Percentiles rank a stretch among this genome's conserved stretches.
Evolutionary conservation across 2,888 invertebrate genomes (phyloP).

Genomic region (Acrocyrtus sp.): DNA sequence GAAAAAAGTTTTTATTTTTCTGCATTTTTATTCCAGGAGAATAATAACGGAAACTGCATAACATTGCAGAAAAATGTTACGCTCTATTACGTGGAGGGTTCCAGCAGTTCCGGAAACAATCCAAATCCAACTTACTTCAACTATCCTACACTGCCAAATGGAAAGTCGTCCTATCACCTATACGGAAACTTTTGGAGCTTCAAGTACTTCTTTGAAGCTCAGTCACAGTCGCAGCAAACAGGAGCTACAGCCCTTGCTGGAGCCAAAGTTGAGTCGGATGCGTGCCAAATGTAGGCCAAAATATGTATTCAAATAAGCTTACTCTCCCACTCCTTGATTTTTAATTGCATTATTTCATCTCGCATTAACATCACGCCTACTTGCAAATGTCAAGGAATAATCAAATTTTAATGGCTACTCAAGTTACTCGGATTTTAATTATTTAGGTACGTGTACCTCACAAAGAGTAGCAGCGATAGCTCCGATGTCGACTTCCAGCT

Average conservation of each 20-base stretch:
- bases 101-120: slow-evolving; percentile 6
- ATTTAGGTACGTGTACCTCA: slow-evolving; percentile 31
- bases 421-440: too few species aligned
- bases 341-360: too few species aligned
- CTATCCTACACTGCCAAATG: slow-evolving; percentile 23
- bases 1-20: too few species aligned
- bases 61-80: slow-evolving; percentile 31
- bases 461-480: slow-evolving; percentile 7
- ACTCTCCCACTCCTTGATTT: too few species aligned
- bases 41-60: too few species aligned
- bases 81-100: slow-evolving; percentile 11
- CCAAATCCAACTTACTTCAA: slow-evolving; percentile 24
- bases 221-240: too few species aligned
- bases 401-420: too few species aligned
- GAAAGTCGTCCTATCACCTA: slow-evolving; percentile 17
- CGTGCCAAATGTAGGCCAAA: slow-evolving; percentile 33
- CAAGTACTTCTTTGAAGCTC: slow-evolving; percentile 35
- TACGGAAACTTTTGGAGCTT: slow-evolving; percentile 28
- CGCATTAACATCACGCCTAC: too few species aligned
- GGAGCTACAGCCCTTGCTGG: slow-evolving; percentile 1
- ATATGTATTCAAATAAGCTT: too few species aligned
- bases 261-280: slow-evolving; percentile 28
- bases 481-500: slow-evolving; percentile 30
- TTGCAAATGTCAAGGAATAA: too few species aligned
- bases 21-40: too few species aligned